These are phyloP conservation scores for Latrodectus elegans DNA, from an alignment of 2,888 invertebrate species.

Conservation along the genomic window DNA sequence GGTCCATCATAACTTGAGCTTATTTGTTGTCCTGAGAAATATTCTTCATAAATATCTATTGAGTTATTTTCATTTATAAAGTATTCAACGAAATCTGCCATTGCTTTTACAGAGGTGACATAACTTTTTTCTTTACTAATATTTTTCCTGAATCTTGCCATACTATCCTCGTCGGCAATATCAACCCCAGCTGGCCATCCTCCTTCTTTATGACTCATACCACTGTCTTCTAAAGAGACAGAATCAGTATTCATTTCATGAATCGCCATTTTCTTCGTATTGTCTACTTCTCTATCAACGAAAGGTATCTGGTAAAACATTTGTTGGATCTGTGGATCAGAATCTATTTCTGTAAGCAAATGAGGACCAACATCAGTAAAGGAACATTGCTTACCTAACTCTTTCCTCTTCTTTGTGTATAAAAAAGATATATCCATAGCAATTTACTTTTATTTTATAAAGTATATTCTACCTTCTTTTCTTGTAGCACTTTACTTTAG, in stretches of 20 bases:
- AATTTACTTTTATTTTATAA: no score
- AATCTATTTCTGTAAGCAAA: constrained; percentile 24
- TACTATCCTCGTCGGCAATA: constrained; percentile 88
- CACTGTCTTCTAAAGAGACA: constrained; percentile 83
- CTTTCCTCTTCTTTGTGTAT: constrained; percentile 39
- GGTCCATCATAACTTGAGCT: neutral
- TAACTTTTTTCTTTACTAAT: constrained; percentile 94
- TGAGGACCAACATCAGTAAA: constrained; percentile 46
- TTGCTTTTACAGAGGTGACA: constrained; percentile 84
- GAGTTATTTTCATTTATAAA: constrained; percentile 94
- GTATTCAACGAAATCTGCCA: constrained; percentile 86
- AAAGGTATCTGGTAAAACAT: constrained; percentile 13
- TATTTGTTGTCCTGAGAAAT: constrained; percentile 85
- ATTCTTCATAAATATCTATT: constrained; percentile 92
- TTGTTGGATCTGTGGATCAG: constrained; percentile 18
- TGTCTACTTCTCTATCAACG: constrained; percentile 26
- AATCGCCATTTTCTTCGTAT: constrained; percentile 14
- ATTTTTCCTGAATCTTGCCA: constrained; percentile 88
- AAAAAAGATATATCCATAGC: constrained; percentile 51
- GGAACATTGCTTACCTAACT: constrained; percentile 42
- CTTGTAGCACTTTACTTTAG: no score
- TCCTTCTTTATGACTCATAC: constrained; percentile 91
- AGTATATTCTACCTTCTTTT: no score
- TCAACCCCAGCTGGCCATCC: constrained; percentile 98
- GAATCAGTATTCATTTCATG: constrained; percentile 81